Conservation (phyloP, 2,113 vertebrate genomes). For the Ammodytes dubius region DNA sequence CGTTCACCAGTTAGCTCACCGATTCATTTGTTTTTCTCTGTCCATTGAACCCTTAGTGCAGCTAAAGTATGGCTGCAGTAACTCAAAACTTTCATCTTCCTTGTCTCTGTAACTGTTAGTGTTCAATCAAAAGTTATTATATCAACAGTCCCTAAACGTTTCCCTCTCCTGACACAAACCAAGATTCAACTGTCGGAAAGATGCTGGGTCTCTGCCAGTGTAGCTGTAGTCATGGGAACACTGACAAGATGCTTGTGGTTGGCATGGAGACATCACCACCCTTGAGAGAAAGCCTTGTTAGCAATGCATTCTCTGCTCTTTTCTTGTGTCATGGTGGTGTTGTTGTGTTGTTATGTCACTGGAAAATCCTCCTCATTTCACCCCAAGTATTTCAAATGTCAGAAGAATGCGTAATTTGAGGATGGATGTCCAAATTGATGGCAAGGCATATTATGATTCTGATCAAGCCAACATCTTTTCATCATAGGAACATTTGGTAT, state of each 20-base stretch:
- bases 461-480: constrained; percentile 8
- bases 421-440: background rate
- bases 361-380: constrained; percentile 6
- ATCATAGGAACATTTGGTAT: background rate
- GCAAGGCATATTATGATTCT: background rate
- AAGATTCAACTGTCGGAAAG: constrained; percentile 10
- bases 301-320: background rate
- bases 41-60: background rate
- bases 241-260: constrained; percentile 15
- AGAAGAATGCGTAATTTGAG: background rate
- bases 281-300: constrained; percentile 3
- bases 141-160: background rate
- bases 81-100: background rate
- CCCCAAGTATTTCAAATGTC: background rate
- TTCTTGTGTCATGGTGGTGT: background rate
- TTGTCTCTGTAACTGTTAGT: background rate
- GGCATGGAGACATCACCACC: background rate
- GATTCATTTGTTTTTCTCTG: background rate
- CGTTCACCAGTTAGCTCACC: constrained; percentile 16
- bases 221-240: constrained; percentile 12
- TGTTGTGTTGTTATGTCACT: background rate
- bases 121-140: background rate
- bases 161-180: background rate
- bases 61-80: background rate
- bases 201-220: background rate